Conservation (phyloP, 1,140 invertebrate species). For the Pinna nobilis region DNA sequence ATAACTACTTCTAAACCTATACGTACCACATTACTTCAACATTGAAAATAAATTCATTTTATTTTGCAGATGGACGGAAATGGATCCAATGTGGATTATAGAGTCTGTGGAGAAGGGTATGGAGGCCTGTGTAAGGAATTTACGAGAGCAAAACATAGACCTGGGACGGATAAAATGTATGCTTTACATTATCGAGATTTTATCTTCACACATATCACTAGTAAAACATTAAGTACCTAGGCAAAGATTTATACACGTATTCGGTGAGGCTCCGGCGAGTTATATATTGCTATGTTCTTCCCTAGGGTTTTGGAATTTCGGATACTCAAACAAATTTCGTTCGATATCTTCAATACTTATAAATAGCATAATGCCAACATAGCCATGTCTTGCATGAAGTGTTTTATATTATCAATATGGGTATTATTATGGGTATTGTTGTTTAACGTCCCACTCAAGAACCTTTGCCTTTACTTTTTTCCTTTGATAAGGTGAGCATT, state of each 20-base stretch:
- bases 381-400: neutral
- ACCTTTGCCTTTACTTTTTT: neutral
- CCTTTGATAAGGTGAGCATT: neutral
- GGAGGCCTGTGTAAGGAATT: neutral
- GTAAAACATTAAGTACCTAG: neutral
- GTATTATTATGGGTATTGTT: neutral
- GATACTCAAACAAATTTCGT: neutral
- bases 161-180: constrained; percentile 21
- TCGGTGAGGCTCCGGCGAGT: neutral
- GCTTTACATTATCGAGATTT: neutral
- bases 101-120: constrained; percentile 15
- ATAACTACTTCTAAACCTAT: no score
- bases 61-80: constrained; percentile 16
- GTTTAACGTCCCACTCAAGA: neutral
- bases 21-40: no score
- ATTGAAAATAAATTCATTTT: neutral
- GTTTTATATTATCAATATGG: neutral
- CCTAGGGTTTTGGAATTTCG: no score
- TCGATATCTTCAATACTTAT: neutral
- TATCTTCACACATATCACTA: neutral
- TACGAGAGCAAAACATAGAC: neutral
- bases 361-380: neutral
- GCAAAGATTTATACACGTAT: neutral
- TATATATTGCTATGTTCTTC: neutral
- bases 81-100: constrained; percentile 16